A percentile compares a stretch with the other conserved stretches of the same genome.
Evolutionary conservation across 1,140 invertebrate species (phyloP).

Genomic region (Nebria ingens): DNA sequence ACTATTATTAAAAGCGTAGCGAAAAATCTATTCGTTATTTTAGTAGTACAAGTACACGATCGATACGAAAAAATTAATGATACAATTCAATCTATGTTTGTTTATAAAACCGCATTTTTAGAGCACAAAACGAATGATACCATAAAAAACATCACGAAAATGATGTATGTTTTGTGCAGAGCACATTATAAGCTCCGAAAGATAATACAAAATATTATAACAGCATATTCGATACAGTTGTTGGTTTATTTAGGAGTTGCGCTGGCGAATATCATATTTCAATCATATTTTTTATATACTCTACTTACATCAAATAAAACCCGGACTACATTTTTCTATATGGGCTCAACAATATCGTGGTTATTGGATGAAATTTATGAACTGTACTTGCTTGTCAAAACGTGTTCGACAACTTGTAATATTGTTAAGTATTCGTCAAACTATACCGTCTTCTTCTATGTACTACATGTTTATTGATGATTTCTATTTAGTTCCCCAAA

Average conservation of each 20-base stretch:
- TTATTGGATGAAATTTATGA: neutral
- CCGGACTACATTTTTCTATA: neutral
- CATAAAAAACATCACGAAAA: neutral
- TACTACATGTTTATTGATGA: too few species aligned
- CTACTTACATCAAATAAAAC: neutral
- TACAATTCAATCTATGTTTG: neutral
- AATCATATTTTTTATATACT: neutral
- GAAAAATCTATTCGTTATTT: neutral
- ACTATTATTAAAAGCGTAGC: neutral
- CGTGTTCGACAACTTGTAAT: slow-evolving; percentile 1
- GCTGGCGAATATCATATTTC: neutral
- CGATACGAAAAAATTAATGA: neutral
- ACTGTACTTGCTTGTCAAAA: neutral
- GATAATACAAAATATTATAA: neutral
- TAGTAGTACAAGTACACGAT: neutral
- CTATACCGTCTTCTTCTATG: too few species aligned
- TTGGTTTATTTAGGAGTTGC: neutral
- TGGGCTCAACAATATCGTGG: neutral
- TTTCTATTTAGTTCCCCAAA: too few species aligned
- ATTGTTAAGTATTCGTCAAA: slow-evolving; percentile 2
- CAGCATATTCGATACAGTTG: neutral
- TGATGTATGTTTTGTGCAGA: neutral
- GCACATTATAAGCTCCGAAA: neutral
- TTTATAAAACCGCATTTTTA: neutral
- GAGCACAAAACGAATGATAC: neutral